These are phyloP conservation scores for Scelioninae gen. 2 DNA, from an alignment of 2,888 invertebrate species.

Conservation along the genomic window DNA sequence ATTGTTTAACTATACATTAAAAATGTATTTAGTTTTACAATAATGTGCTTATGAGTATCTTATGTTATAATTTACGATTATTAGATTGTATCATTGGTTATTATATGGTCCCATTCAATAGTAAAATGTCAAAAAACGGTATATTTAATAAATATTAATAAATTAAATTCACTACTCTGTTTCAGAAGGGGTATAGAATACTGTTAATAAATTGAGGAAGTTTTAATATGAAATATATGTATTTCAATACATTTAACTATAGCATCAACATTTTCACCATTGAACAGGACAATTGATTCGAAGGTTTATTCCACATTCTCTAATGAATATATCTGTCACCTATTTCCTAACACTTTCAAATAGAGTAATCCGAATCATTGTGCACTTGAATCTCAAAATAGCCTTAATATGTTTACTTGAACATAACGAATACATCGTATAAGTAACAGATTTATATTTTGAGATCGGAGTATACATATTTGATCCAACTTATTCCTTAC, in stretches of 20 bases:
- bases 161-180: too few species aligned
- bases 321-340: conserved; percentile 10
- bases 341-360: conserved; percentile 17
- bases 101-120: conserved; percentile 15
- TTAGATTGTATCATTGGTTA: conserved; percentile 33
- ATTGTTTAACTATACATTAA: conserved; percentile 54
- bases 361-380: neutral
- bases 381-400: conserved; percentile 37
- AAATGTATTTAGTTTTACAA: conserved; percentile 49
- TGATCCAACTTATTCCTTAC: conserved; percentile 15
- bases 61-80: conserved; percentile 41
- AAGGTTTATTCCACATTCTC: conserved; percentile 4
- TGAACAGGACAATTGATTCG: neutral
- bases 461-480: conserved; percentile 26
- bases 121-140: conserved; percentile 20
- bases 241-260: neutral
- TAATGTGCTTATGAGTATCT: conserved; percentile 37
- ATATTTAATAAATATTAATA: too few species aligned
- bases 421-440: conserved; percentile 6
- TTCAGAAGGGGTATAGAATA: too few species aligned
- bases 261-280: conserved; percentile 6
- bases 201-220: too few species aligned
- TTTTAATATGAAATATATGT: too few species aligned
- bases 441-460: conserved; percentile 20
- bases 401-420: conserved; percentile 7